phyloP scores from a whole-genome alignment of 1,140 invertebrate species.

The Lepidurus couesii region DNA sequence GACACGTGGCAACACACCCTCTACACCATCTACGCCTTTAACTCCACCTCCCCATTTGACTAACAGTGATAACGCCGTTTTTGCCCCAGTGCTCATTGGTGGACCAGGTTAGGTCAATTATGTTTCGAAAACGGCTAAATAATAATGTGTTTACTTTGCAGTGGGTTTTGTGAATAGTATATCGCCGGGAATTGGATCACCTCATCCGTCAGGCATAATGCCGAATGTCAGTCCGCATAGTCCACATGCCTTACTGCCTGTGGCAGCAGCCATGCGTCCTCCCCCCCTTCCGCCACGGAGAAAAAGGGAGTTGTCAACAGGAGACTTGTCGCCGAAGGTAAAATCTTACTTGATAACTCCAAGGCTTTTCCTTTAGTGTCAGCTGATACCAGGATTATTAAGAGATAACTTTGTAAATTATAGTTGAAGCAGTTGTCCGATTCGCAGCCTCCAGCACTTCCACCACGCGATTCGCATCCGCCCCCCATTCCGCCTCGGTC shows the following conservation, averaged over 20 bases:
- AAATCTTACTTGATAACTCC: constrained; percentile 53
- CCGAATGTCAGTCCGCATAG: constrained; percentile 49
- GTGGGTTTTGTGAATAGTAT: constrained; percentile 25
- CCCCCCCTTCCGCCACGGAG: constrained; percentile 56
- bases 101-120: constrained; percentile 37
- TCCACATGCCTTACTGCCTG: constrained; percentile 46
- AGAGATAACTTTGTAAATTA: neutral
- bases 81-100: constrained; percentile 49
- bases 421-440: constrained; percentile 26
- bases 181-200: constrained; percentile 33
- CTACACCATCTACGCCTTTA: constrained; percentile 44
- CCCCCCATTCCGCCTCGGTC: constrained; percentile 7
- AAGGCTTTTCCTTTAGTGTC: constrained; percentile 52
- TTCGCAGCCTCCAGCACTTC: constrained; percentile 29
- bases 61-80: constrained; percentile 46
- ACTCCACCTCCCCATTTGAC: constrained; percentile 40
- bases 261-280: constrained; percentile 43
- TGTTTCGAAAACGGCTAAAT: neutral
- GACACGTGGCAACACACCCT: constrained; percentile 37
- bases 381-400: constrained; percentile 1
- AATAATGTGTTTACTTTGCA: neutral
- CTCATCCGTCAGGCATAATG: constrained; percentile 41
- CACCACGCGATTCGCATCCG: constrained; percentile 13
- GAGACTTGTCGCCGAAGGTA: constrained; percentile 48
- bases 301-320: constrained; percentile 54